phyloP scores from a whole-genome alignment of 2,888 invertebrate genomes.

The Physocephala rufipes region DNA sequence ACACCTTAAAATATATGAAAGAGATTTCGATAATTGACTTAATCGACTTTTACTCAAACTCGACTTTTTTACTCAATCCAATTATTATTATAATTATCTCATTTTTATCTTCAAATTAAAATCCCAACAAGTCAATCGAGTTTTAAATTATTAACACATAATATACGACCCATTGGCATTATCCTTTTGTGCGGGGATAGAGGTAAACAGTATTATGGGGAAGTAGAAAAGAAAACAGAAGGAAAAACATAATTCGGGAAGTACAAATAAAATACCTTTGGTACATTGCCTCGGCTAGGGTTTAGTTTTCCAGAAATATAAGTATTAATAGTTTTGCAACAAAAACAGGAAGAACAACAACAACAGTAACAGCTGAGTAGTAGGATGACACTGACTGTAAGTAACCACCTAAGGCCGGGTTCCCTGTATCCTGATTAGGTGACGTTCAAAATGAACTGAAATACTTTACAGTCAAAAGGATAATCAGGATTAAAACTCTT shows the following conservation, averaged over 20 bases:
- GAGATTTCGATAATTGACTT: too few relatives aligned
- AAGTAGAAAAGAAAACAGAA: constrained; percentile 7
- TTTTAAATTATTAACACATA: constrained; percentile 31
- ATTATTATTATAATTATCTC: constrained; percentile 63
- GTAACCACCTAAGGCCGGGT: not conserved
- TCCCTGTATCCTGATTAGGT: constrained; percentile 4
- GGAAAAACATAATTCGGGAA: constrained; percentile 19
- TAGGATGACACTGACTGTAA: constrained; percentile 6
- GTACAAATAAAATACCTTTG: constrained; percentile 35
- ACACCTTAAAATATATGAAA: too few relatives aligned
- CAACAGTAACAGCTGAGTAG: too few relatives aligned
- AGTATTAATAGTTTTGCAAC: constrained; percentile 18
- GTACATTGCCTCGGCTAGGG: not conserved
- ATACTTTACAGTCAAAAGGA: constrained; percentile 62
- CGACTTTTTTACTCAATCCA: constrained; percentile 56
- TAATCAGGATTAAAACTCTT: constrained; percentile 65
- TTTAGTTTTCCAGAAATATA: constrained; percentile 16
- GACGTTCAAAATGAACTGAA: constrained; percentile 25
- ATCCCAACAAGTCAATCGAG: constrained; percentile 60
- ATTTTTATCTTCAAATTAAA: constrained; percentile 62
- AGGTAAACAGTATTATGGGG: constrained; percentile 25
- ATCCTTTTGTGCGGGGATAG: not conserved
- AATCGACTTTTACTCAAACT: not conserved
- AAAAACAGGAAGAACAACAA: constrained; percentile 26
- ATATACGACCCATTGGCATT: not conserved